Evolutionary conservation across 2,113 vertebrate species (phyloP).

Genomic region (Gambusia affinis): DNA sequence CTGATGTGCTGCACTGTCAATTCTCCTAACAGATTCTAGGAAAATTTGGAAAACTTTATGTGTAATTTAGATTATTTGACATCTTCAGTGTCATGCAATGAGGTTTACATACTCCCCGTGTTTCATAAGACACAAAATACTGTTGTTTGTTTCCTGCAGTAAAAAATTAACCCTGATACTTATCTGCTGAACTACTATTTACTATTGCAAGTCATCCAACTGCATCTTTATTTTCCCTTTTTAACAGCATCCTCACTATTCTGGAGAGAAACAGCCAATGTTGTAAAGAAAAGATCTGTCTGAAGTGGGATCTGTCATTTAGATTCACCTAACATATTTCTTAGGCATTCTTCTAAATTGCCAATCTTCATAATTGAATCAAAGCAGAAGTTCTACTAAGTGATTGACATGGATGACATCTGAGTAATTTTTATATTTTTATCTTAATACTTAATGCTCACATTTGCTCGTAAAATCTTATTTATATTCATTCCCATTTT

Average conservation of each 20-base stretch:
- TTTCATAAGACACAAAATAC: neutral
- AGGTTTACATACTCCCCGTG: neutral
- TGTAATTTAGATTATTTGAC: too few species aligned
- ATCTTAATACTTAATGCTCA: neutral
- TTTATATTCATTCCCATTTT: conserved; percentile 7
- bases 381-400: conserved; percentile 6
- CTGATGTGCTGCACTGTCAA: conserved; percentile 22
- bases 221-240: too few species aligned
- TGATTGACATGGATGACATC: neutral
- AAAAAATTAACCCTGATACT: neutral
- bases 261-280: too few species aligned
- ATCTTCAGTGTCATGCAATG: too few species aligned
- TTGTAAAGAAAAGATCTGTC: too few species aligned
- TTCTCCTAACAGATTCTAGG: too few species aligned
- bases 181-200: neutral
- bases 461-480: conserved; percentile 16
- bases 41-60: too few species aligned
- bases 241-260: too few species aligned
- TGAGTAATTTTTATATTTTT: conserved; percentile 5
- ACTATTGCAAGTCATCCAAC: too few species aligned
- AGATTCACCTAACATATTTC: neutral
- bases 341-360: neutral
- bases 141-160: neutral
- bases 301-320: neutral
- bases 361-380: neutral